Evolutionary conservation across 2,113 vertebrate species (phyloP).

Genomic region (Empidonax alnorum): DNA sequence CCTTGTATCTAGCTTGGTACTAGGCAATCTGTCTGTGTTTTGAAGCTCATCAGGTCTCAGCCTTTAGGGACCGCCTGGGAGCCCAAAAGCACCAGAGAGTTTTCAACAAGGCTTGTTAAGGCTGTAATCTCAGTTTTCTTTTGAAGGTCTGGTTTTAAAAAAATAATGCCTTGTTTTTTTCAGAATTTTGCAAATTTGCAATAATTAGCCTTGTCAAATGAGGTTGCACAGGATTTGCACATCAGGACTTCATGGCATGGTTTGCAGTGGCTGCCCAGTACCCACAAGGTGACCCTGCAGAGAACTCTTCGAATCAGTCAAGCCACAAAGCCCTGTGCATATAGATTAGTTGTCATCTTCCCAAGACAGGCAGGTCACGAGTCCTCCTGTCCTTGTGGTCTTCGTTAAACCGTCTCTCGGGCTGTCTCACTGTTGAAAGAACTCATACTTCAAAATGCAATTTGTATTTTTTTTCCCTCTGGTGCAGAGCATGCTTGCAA

Average conservation of each 20-base stretch:
- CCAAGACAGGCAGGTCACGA: fast-evolving
- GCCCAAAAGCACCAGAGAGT: not conserved
- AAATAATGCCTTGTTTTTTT: not conserved
- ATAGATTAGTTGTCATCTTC: not conserved
- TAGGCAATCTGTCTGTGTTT: not conserved
- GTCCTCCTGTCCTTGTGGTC: not conserved
- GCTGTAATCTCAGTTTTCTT: not conserved
- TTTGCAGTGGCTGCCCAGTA: not conserved
- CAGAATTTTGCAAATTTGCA: not conserved
- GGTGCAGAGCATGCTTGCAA: fast-evolving
- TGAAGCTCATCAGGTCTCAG: not conserved
- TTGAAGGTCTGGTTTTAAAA: not conserved
- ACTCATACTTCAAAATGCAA: not conserved
- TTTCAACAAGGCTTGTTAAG: not conserved
- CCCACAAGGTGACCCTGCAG: not conserved
- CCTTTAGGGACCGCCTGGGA: not conserved
- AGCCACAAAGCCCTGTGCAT: fast-evolving
- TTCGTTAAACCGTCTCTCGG: not conserved
- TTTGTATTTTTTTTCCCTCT: too few species aligned
- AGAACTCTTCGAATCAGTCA: fast-evolving
- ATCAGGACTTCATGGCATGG: fast-evolving
- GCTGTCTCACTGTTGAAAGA: not conserved
- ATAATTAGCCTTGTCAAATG: not conserved
- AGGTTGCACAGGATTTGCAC: not conserved
- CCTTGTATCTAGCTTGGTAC: not conserved